Conservation (phyloP, 1,140 invertebrate species). For the Cryptotermes secundus region DNA sequence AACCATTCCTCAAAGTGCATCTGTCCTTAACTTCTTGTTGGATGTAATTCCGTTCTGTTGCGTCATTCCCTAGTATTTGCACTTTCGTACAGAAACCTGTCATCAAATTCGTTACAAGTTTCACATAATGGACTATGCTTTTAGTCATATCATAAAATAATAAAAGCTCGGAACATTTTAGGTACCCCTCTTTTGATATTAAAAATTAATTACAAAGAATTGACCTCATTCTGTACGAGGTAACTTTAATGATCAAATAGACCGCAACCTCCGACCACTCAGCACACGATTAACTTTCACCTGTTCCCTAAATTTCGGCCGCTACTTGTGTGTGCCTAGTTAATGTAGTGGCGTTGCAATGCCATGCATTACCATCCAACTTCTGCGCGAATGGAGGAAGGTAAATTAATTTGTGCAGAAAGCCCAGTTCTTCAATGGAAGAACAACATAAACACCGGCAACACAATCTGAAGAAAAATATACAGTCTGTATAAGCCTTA, state of each 20-base stretch:
- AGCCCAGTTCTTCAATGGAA: neutral
- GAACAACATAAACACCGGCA: too few relatives aligned
- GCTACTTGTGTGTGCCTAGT: neutral
- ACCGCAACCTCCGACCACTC: neutral
- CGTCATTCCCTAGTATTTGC: too few relatives aligned
- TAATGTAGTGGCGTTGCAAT: neutral
- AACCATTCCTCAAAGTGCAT: too few relatives aligned
- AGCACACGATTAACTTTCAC: neutral
- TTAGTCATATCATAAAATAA: neutral
- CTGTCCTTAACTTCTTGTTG: too few relatives aligned
- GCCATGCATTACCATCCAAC: neutral
- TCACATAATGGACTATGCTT: neutral
- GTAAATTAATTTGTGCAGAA: constrained; percentile 4
- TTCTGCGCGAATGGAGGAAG: neutral
- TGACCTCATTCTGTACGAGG: neutral
- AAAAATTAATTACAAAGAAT: constrained; percentile 10
- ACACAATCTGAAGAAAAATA: too few relatives aligned
- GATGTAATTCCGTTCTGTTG: too few relatives aligned
- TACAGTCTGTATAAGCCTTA: too few relatives aligned
- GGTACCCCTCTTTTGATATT: neutral
- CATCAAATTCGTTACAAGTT: neutral
- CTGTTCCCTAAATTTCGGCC: neutral
- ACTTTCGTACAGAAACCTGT: too few relatives aligned
- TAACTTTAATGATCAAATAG: neutral
- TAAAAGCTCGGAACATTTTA: neutral